Evolutionary conservation across 2,113 vertebrate species (phyloP).

Genomic region (Pyxicephalus adspersus): DNA sequence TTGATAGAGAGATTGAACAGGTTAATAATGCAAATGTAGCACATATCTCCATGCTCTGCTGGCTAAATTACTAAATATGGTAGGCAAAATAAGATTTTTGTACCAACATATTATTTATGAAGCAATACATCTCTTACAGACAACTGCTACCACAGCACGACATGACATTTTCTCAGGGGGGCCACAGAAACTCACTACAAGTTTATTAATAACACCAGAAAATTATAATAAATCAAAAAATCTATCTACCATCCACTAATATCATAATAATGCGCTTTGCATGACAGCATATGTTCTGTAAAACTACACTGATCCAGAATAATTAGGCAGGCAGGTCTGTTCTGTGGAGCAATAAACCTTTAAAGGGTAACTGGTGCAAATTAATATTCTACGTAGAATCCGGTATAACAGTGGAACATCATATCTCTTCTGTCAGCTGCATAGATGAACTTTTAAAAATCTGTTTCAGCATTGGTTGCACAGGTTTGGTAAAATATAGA

Average conservation of each 20-base stretch:
- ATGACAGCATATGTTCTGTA: not conserved
- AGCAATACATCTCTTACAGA: conserved; percentile 47
- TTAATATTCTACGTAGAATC: not conserved
- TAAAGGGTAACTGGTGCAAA: not conserved
- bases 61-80: conserved; percentile 24
- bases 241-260: not conserved
- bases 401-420: no score
- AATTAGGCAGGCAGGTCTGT: not conserved
- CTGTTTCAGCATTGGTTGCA: no score
- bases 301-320: not conserved
- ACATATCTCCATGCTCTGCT: conserved; percentile 27
- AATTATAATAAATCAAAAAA: conserved; percentile 29
- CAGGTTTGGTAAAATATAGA: no score
- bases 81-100: conserved; percentile 41
- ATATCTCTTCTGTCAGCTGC: no score
- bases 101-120: conserved; percentile 47
- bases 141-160: conserved; percentile 40
- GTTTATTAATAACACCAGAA: conserved; percentile 33
- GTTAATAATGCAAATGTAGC: conserved; percentile 50
- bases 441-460: no score
- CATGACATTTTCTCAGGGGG: conserved; percentile 41
- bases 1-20: conserved; percentile 40
- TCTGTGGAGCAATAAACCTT: not conserved
- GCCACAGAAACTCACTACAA: conserved; percentile 12
- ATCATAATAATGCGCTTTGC: not conserved